Evolutionary conservation across 2,797 vertebrate species (phyloP), one percentile per base, ranked within the genome.

Genomic region (Argentina silus): DNA sequence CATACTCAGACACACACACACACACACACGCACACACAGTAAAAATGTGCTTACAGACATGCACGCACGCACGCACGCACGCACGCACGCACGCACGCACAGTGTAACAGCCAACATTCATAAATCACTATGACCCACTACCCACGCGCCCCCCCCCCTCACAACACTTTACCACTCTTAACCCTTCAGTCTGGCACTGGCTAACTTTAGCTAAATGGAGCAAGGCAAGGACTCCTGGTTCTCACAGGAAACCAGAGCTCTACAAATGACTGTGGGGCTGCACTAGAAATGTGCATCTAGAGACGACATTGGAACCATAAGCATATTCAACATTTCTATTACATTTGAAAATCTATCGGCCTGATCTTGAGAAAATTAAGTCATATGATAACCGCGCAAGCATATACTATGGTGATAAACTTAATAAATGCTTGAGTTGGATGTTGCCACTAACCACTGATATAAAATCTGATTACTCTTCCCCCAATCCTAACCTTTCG

Each of bases 71-170:
- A 43, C 59, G 15, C 60, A 42, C 27, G 36, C 60, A 62, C 59
- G 6, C 8, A 15, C 11, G 14, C 60, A 11, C 12, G 6, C 11
- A 23, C 11, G 12, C 27, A 62, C 48, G 6, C 48, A 50, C 48
- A 50, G 48, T 14, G 48, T 50, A 12, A n/a, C 36, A 80, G 27
- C 59, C n/a, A 50, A 14, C 70, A 74, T 79, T 72, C 80, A 82
- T 84, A 84, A 87, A 89, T 85, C 81, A 88, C 48, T 1, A 67
- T 79, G 80, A 67, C 80, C 80, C 75, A 81, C 67, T 84, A 59
- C 72, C 27, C 27, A 1, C 27, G 4, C 27, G 27, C 4, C 27
- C 1, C 27, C 27, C 27, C 27, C 27, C 27, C 27, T 4, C 51
- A 56, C n/a, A 64, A 77, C 79, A 78, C 75, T 72, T 80, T 72